Evolutionary conservation across 2,888 invertebrate species (phyloP).

Genomic region (Teleogryllus oceanicus): DNA sequence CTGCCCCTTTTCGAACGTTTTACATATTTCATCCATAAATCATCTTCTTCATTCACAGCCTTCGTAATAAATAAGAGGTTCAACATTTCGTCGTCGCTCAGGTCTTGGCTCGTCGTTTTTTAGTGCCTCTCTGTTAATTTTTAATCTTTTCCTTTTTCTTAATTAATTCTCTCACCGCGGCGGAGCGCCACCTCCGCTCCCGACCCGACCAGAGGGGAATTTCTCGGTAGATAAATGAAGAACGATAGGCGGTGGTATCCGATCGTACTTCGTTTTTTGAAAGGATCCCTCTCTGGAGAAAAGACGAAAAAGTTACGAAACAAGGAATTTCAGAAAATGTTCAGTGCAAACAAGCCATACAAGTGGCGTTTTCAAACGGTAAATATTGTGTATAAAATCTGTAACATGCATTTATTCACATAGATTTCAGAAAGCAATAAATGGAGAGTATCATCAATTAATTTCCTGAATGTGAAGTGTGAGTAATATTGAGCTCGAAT

Average conservation of each 20-base stretch:
- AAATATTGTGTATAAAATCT: too few relatives aligned
- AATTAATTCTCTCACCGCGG: not conserved
- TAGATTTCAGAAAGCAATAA: too few relatives aligned
- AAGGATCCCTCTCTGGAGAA: too few relatives aligned
- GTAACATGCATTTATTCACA: too few relatives aligned
- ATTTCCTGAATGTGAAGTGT: too few relatives aligned
- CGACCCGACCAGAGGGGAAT: not conserved
- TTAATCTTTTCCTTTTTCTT: slow-evolving; percentile 18
- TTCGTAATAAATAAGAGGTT: slow-evolving; percentile 18
- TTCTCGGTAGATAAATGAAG: slow-evolving; percentile 5
- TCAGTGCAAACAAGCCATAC: too few relatives aligned
- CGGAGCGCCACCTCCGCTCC: not conserved
- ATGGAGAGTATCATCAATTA: too few relatives aligned
- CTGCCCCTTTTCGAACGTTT: not conserved
- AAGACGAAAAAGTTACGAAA: too few relatives aligned
- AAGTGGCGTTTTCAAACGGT: too few relatives aligned
- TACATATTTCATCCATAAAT: not conserved
- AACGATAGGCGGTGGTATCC: slow-evolving; percentile 18
- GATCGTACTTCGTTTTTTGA: not conserved
- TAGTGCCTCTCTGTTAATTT: not conserved
- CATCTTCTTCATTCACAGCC: slow-evolving; percentile 7
- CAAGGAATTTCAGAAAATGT: too few relatives aligned
- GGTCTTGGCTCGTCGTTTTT: not conserved
- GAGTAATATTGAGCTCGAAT: too few relatives aligned
- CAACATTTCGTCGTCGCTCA: slow-evolving; percentile 7